phyloP scores from a whole-genome alignment of 2,797 vertebrate genomes.

The Pitangus sulphuratus region DNA sequence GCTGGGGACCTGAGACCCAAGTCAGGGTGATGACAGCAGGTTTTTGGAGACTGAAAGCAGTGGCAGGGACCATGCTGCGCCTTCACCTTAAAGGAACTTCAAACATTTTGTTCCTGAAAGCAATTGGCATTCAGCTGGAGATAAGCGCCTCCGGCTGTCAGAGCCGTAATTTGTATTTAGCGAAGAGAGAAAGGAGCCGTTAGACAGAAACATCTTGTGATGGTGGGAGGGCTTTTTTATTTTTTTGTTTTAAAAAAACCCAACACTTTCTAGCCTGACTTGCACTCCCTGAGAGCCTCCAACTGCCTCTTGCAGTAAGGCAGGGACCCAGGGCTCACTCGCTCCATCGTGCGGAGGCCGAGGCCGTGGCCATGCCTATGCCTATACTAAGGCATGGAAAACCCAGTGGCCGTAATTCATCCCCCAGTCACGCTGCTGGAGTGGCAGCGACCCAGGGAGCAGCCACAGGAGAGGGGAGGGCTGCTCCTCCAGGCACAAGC shows the following conservation, averaged over 20 bases:
- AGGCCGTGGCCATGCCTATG: background rate
- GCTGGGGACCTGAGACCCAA: background rate
- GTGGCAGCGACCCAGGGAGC: background rate
- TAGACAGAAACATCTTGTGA: conserved; percentile 72
- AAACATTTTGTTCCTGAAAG: conserved; percentile 57
- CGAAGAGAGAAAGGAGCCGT: conserved; percentile 46
- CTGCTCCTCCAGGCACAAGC: background rate
- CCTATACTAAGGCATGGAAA: conserved; percentile 36
- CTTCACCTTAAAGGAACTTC: conserved; percentile 69
- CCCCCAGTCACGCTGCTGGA: background rate
- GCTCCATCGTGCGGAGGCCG: background rate
- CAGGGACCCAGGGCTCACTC: background rate
- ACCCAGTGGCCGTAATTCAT: background rate
- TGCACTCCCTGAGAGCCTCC: background rate
- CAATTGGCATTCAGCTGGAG: conserved; percentile 64
- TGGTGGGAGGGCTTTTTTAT: conserved; percentile 58
- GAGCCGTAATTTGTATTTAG: conserved; percentile 62
- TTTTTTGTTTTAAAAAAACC: background rate
- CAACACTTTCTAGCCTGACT: conserved; percentile 34
- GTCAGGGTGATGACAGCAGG: background rate
- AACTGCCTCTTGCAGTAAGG: background rate
- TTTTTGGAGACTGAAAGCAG: background rate
- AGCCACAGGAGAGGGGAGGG: background rate
- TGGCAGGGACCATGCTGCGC: background rate
- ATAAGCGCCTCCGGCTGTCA: conserved; percentile 60